phyloP scores from a whole-genome alignment of 2,797 vertebrate species.

The Oreonectes daqikongensis region DNA sequence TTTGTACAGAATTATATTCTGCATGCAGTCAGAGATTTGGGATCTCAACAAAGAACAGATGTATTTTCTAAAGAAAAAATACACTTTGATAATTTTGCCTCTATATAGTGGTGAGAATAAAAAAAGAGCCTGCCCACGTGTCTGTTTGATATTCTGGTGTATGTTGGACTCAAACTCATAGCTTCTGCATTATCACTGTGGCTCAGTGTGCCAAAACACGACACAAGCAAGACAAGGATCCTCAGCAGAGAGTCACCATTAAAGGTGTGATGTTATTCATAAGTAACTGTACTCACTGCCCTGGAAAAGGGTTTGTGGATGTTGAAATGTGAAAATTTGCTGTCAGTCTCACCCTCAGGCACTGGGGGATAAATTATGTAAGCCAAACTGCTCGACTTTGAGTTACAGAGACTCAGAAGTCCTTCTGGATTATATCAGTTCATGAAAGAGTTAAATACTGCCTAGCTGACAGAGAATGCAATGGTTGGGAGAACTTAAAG shows the following conservation, averaged over 20 bases:
- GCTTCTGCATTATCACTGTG: not conserved
- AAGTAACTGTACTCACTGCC: not conserved
- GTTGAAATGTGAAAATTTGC: not conserved
- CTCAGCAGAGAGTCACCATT: too few relatives aligned
- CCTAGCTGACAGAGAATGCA: not conserved
- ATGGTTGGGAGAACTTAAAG: not conserved
- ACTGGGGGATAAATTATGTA: constrained; percentile 27
- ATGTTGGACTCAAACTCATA: not conserved
- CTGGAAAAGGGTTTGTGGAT: constrained; percentile 8
- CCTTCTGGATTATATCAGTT: constrained; percentile 7
- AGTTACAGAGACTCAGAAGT: constrained; percentile 3
- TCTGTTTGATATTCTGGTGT: not conserved
- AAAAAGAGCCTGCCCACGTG: not conserved
- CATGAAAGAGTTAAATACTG: constrained; percentile 28
- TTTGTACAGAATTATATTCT: constrained; percentile 6
- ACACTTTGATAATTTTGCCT: too few relatives aligned
- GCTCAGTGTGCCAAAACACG: not conserved
- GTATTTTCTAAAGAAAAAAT: too few relatives aligned
- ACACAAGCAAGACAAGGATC: not conserved
- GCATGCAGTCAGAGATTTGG: not conserved
- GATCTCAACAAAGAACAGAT: too few relatives aligned
- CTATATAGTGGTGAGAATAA: not conserved
- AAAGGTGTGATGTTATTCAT: constrained; percentile 7
- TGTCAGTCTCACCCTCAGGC: constrained; percentile 15
- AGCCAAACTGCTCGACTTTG: not conserved